Evolutionary conservation across 2,797 vertebrate species (phyloP), one percentile per base, ranked within the genome.

Genomic region (Xiphophorus birchmanni): DNA sequence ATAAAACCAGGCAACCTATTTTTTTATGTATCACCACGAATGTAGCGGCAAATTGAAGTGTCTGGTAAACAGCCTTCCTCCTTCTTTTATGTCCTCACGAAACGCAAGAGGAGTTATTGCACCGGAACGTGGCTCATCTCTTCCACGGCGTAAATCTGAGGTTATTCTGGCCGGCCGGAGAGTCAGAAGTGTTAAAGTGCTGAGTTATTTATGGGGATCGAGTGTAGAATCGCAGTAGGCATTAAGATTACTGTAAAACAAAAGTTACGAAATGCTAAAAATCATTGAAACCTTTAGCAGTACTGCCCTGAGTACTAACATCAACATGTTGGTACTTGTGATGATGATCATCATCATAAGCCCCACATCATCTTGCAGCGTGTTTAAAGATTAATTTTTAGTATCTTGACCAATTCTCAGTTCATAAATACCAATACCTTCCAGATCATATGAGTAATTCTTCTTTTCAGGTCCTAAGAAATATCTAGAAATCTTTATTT

Each of bases 31-130:
- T 86, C 80, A 52, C 71, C 75, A 77, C 35, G 73, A 85, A 89
- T 78, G 77, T 87, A 83, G 85, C 50, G 50, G 84, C 92, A 94
- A 94, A 92, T 92, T 92, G 87, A 82, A 92, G 86, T 79, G 77
- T 90, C 82, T 92, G 88, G 89, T 92, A 90, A 95, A 94, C 92
- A 94, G 92, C 89, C 91, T 92, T 84, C 84, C 85, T 73, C 80
- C 78, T 82, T 90, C 52, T 85, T 90, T 89, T 84, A 90, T 86
- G 76, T 88, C 85, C 80, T 79, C 74, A 84, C 87, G 88, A 90
- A 91, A 82, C 87, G 73, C 87, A 80, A 77, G 80, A 75, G 74
- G 80, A 82, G 76, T 75, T 48, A 69, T 83, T 67, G 78, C 88
- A 80, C 82, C 81, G 50, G 73, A 78, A 74, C 6, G n/a, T 7